Base-by-base conservation (phyloP, 2,888 invertebrate species). In the Anthrax anthrax region DNA sequence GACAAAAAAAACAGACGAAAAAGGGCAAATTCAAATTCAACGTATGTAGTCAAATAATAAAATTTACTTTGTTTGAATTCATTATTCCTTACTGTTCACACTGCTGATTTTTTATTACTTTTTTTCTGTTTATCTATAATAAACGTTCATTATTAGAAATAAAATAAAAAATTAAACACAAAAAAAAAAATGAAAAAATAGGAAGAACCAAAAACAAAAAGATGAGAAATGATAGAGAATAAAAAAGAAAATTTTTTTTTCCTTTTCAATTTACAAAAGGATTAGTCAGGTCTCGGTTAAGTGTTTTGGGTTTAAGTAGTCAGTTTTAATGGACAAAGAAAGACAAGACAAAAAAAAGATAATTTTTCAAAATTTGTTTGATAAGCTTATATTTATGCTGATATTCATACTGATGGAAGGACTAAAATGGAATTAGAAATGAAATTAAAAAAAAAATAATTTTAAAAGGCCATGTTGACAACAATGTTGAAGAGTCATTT, bases 181-280 rank as follows among this genome's bases (percentile, higher is more conserved):
- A n/a, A n/a, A n/a, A n/a, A n/a, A n/a, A n/a, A n/a, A n/a, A n/a
- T n/a, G n/a, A n/a, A n/a, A n/a, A n/a, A n/a, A n/a, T n/a, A n/a
- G n/a, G n/a, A n/a, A n/a, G n/a, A n/a, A n/a, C n/a, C n/a, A n/a
- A n/a, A n/a, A n/a, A n/a, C n/a, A n/a, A n/a, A n/a, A n/a, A n/a
- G n/a, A n/a, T n/a, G n/a, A n/a, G n/a, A n/a, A n/a, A n/a, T n/a
- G n/a, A n/a, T n/a, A 23, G 23, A 23, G 23, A 8, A 23, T 6
- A 23, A 4, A 23, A 23, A 23, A 23, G 4, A 8, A 23, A 23
- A 23, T 23, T 23, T 8, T 4, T 18, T 37, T 37, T 37, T 16
- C 19, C 34, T 46, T 46, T 42, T 46, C 38, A 57, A 57, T 60
- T 63, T 65, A 64, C 62, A 63, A 61, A 64, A 58, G 64, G 65